Conservation (phyloP, 2,113 vertebrate genomes). For the Alosa alosa region DNA sequence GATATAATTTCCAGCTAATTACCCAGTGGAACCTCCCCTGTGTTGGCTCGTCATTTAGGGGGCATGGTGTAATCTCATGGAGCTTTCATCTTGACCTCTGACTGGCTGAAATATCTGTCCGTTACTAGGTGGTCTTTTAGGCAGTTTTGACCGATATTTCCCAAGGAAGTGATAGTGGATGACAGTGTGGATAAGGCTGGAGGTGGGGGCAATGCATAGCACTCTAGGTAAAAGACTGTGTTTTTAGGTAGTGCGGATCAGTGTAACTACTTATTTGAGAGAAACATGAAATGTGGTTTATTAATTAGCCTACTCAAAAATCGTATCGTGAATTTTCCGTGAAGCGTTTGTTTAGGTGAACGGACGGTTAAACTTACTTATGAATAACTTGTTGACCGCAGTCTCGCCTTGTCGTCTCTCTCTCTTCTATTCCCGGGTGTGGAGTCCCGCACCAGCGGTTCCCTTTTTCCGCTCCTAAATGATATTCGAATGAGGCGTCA, state of each 20-base stretch:
- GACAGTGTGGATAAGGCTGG: neutral
- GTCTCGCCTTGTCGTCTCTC: neutral
- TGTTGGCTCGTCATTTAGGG: neutral
- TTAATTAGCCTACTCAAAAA: neutral
- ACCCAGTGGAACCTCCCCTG: neutral
- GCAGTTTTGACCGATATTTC: conserved; percentile 23
- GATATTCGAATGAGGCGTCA: neutral
- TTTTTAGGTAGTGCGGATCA: neutral
- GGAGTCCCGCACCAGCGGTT: neutral
- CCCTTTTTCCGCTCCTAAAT: neutral
- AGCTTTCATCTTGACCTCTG: conserved; percentile 37
- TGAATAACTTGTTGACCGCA: conserved; percentile 1
- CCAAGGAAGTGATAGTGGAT: neutral
- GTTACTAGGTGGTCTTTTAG: conserved; percentile 43
- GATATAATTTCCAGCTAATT: neutral
- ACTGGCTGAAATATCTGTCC: conserved; percentile 53
- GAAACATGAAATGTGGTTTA: neutral
- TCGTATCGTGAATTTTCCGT: neutral
- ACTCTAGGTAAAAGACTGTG: neutral
- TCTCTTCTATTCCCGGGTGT: neutral
- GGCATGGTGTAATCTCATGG: neutral
- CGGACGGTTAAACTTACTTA: neutral
- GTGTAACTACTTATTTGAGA: neutral
- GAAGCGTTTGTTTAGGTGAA: neutral
- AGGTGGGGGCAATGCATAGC: neutral